Evolutionary conservation across 2,797 vertebrate species (phyloP).

Genomic region (Pseudochirops cupreus): DNA sequence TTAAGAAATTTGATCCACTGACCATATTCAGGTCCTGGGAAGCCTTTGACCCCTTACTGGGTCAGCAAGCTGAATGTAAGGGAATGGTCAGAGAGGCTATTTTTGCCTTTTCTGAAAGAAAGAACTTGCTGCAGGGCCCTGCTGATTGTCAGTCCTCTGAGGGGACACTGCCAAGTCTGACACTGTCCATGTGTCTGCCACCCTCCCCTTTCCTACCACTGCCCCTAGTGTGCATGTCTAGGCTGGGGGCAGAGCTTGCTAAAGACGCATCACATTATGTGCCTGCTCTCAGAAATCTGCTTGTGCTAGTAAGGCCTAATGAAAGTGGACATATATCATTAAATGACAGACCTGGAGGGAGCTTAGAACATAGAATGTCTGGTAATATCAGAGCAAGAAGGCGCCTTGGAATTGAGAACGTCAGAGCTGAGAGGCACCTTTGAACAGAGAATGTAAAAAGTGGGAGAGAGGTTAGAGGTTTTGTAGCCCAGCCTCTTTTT

Average conservation of each 20-base stretch:
- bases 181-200: neutral
- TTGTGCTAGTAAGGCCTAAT: neutral
- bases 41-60: neutral
- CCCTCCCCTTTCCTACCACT: neutral
- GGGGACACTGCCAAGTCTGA: neutral
- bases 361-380: neutral
- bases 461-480: neutral
- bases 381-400: neutral
- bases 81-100: neutral
- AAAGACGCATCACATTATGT: neutral
- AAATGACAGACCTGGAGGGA: neutral
- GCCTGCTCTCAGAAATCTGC: neutral
- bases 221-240: neutral
- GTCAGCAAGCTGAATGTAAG: neutral
- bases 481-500: neutral
- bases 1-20: neutral
- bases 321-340: neutral
- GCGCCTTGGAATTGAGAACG: neutral
- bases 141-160: neutral
- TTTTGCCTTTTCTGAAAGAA: neutral
- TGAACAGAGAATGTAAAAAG: neutral
- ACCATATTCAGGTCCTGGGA: neutral
- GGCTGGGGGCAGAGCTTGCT: neutral
- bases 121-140: neutral
- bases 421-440: neutral